A percentile compares a stretch with the other conserved stretches of the same genome.
These are phyloP conservation scores for Globodera rostochiensis DNA, from an alignment of 1,140 invertebrate genomes.

Conservation along the genomic window DNA sequence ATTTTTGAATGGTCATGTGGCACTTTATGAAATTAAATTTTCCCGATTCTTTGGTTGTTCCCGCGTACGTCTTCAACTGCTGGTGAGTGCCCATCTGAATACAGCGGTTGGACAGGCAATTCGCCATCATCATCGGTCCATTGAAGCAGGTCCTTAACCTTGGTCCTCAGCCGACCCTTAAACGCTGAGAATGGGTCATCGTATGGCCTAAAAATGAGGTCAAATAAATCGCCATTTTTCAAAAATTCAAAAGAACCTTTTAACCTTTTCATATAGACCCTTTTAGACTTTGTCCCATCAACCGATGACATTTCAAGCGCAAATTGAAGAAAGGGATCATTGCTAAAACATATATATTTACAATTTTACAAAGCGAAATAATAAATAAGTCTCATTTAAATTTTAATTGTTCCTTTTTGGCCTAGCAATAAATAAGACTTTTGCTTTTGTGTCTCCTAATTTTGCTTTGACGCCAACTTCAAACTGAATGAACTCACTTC, in stretches of 20 bases:
- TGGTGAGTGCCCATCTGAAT: not conserved
- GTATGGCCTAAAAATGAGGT: not conserved
- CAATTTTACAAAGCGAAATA: not conserved
- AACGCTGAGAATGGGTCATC: not conserved
- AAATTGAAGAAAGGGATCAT: conserved; percentile 5
- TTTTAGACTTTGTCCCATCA: not conserved
- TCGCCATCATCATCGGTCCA: not conserved
- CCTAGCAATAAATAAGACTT: too few species aligned
- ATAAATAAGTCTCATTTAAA: not conserved
- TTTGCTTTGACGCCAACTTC: too few species aligned
- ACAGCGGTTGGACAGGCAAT: not conserved
- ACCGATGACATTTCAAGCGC: not conserved
- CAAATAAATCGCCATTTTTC: not conserved
- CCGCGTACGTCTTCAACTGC: not conserved
- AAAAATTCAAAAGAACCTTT: not conserved
- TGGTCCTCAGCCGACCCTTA: not conserved
- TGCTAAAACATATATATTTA: not conserved
- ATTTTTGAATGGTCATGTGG: too few species aligned
- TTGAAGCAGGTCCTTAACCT: not conserved
- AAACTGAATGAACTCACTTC: not conserved
- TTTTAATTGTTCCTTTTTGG: too few species aligned
- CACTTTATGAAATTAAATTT: not conserved
- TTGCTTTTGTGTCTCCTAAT: too few species aligned
- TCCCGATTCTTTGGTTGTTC: not conserved
- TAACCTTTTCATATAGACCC: conserved; percentile 23